A percentile compares a stretch with the other conserved stretches of the same genome.
Conservation (phyloP, 2,888 invertebrate genomes). For the Dynastes maya region DNA sequence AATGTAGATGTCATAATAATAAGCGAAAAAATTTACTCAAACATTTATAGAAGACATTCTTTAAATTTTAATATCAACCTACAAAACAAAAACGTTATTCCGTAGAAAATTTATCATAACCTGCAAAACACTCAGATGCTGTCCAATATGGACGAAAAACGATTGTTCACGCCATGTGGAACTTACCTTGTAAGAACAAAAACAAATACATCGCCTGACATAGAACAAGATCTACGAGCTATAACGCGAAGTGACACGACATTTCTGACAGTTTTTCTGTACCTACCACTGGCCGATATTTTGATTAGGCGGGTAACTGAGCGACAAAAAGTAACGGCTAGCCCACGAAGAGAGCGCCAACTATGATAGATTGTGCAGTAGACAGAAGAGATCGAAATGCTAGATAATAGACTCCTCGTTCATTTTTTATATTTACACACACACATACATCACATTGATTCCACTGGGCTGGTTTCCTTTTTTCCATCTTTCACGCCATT, state of each 20-base stretch:
- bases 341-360: conserved; percentile 29
- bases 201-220: conserved; percentile 32
- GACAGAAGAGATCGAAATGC: conserved; percentile 38
- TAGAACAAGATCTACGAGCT: conserved; percentile 42
- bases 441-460: conserved; percentile 15
- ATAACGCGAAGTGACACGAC: conserved; percentile 36
- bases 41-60: not conserved
- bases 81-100: not conserved
- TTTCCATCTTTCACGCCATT: conserved; percentile 46
- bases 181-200: conserved; percentile 22
- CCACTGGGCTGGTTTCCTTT: conserved; percentile 6
- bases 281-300: conserved; percentile 42
- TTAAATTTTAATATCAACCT: not conserved
- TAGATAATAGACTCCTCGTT: conserved; percentile 27
- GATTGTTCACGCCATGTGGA: conserved; percentile 15
- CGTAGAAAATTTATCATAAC: conserved; percentile 18
- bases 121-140: not conserved
- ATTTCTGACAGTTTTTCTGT: conserved; percentile 47
- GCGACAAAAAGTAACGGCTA: conserved; percentile 39
- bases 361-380: conserved; percentile 40
- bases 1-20: too few species aligned
- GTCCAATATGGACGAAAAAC: not conserved
- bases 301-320: conserved; percentile 45
- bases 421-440: conserved; percentile 17
- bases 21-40: not conserved